Conservation (phyloP, 2,888 invertebrate species). For the Vanessa cardui region DNA sequence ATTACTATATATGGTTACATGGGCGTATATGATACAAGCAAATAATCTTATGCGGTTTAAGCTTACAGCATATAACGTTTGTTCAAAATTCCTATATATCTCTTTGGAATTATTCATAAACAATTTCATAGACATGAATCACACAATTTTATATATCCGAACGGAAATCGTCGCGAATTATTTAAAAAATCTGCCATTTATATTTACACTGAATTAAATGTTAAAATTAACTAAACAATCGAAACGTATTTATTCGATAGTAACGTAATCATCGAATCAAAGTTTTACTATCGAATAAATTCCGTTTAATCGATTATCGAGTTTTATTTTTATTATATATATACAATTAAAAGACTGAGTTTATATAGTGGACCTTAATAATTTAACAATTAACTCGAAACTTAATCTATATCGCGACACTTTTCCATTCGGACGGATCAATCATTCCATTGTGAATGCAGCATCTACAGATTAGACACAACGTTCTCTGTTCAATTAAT, state of each 20-base stretch:
- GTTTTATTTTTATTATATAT: neutral
- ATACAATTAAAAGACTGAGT: neutral
- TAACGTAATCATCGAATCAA: neutral
- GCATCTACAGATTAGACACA: neutral
- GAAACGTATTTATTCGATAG: neutral
- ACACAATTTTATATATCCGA: neutral
- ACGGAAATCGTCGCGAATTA: constrained; percentile 7
- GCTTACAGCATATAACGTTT: constrained; percentile 58
- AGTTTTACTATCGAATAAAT: neutral
- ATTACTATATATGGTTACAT: constrained; percentile 65
- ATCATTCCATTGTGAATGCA: neutral
- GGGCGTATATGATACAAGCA: constrained; percentile 51
- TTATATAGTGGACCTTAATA: neutral
- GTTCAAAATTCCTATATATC: constrained; percentile 72
- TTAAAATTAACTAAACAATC: neutral
- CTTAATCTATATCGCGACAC: constrained; percentile 6
- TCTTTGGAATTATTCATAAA: constrained; percentile 58
- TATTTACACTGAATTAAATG: constrained; percentile 12
- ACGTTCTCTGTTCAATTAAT: neutral
- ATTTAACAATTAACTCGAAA: constrained; percentile 5
- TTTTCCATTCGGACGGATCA: neutral
- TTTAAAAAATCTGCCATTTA: neutral
- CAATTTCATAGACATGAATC: constrained; percentile 14
- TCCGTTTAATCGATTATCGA: neutral
- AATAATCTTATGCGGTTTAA: constrained; percentile 30